Percentiles rank a stretch among this genome's conserved stretches.
phyloP scores from a whole-genome alignment of 1,140 invertebrate species.

The Rhopalosiphum maidis region DNA sequence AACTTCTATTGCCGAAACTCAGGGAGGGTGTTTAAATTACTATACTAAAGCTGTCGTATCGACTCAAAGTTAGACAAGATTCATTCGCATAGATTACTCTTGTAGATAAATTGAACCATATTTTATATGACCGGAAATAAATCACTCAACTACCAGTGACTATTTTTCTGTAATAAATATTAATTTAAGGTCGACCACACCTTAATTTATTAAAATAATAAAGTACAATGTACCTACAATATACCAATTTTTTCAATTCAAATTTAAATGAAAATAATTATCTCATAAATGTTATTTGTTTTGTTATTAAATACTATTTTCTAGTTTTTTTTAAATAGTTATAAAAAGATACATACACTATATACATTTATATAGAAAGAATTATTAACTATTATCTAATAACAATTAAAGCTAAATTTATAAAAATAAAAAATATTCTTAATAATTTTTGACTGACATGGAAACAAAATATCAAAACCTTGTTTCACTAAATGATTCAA shows the following conservation, averaged over 20 bases:
- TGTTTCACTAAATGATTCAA: neutral
- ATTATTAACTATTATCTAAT: neutral
- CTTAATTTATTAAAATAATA: neutral
- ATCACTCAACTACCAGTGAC: no score
- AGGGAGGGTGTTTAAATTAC: neutral
- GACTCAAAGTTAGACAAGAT: neutral
- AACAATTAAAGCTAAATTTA: neutral
- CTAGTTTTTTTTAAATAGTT: neutral
- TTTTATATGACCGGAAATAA: neutral
- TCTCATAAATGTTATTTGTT: neutral
- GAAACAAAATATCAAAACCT: neutral
- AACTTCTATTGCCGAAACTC: neutral
- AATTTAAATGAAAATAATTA: neutral
- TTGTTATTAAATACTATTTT: neutral
- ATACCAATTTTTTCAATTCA: neutral
- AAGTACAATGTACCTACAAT: neutral
- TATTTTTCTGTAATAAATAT: neutral
- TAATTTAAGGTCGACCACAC: neutral
- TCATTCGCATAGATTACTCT: neutral
- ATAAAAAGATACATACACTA: neutral
- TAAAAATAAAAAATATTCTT: neutral
- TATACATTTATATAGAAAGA: neutral
- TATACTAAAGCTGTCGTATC: neutral
- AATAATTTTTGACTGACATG: neutral
- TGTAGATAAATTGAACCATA: neutral